These are phyloP conservation scores for Blastobasis adustella DNA, from an alignment of 2,888 invertebrate species.

Conservation along the genomic window DNA sequence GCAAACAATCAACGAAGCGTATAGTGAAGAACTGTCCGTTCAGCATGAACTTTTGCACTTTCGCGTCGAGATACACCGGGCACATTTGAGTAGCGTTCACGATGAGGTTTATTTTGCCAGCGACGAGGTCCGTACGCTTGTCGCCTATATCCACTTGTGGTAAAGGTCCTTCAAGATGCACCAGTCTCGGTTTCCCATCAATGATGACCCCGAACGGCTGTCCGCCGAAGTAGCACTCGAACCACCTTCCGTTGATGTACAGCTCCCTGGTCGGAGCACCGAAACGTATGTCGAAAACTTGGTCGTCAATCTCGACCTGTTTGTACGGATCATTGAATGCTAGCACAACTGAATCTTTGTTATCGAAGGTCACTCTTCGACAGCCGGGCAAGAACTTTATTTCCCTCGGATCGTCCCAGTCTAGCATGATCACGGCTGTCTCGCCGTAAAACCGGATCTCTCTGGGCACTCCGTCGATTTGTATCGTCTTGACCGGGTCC, in stretches of 20 bases:
- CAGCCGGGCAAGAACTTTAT: conserved; percentile 89
- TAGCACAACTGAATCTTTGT: conserved; percentile 80
- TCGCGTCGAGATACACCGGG: conserved; percentile 88
- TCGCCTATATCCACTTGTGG: conserved; percentile 94
- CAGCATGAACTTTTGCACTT: conserved; percentile 85
- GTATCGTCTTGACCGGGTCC: conserved; percentile 85
- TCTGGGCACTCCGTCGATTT: conserved; percentile 86
- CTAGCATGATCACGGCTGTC: conserved; percentile 88
- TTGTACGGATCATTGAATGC: conserved; percentile 81
- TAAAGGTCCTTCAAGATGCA: conserved; percentile 92
- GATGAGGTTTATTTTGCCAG: conserved; percentile 88
- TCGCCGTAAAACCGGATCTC: conserved; percentile 92
- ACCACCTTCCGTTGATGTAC: conserved; percentile 91
- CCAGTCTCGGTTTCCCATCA: conserved; percentile 82
- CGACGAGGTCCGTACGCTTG: conserved; percentile 86
- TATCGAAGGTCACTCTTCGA: conserved; percentile 83
- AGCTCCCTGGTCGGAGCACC: conserved; percentile 95
- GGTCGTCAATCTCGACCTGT: conserved; percentile 82
- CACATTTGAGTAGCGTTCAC: conserved; percentile 86
- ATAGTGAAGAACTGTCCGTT: conserved; percentile 83
- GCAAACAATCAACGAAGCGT: conserved; percentile 85
- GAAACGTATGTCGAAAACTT: conserved; percentile 85
- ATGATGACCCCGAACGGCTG: conserved; percentile 87
- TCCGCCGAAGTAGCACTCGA: conserved; percentile 94
- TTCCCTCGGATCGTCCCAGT: conserved; percentile 89